Conservation (phyloP, 2,797 vertebrate genomes). For the Lindbergichthys nudifrons region DNA sequence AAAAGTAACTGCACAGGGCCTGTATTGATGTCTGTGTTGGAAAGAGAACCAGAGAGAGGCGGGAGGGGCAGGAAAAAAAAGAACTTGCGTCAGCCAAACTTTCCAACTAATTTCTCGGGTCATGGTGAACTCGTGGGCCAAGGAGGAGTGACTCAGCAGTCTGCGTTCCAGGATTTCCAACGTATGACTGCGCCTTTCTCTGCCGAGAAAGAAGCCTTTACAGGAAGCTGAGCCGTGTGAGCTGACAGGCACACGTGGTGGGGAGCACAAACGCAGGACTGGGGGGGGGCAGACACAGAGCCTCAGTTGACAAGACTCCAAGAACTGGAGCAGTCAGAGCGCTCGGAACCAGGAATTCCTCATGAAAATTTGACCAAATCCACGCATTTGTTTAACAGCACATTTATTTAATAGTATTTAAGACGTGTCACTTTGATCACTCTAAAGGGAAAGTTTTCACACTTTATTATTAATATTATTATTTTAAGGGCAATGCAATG, state of each 20-base stretch:
- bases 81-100: slow-evolving; percentile 64
- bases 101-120: slow-evolving; percentile 66
- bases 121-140: slow-evolving; percentile 78
- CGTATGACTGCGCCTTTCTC: slow-evolving; percentile 63
- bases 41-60: slow-evolving; percentile 60
- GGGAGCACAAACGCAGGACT: slow-evolving; percentile 39
- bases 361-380: slow-evolving; percentile 57
- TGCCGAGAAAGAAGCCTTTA: slow-evolving; percentile 67
- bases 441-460: slow-evolving; percentile 76
- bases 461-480: slow-evolving; percentile 36
- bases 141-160: slow-evolving; percentile 83
- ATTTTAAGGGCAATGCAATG: slow-evolving; percentile 61
- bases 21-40: slow-evolving; percentile 84
- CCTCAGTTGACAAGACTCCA: slow-evolving; percentile 38
- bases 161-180: slow-evolving; percentile 70
- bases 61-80: slow-evolving; percentile 43
- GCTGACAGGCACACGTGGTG: slow-evolving; percentile 55
- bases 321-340: slow-evolving; percentile 52
- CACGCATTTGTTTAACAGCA: slow-evolving; percentile 51
- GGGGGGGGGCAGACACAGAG: slow-evolving; percentile 36
- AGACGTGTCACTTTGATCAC: slow-evolving; percentile 72
- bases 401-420: slow-evolving; percentile 74
- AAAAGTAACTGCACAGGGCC: slow-evolving; percentile 82
- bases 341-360: slow-evolving; percentile 42
- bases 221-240: slow-evolving; percentile 80